Evolutionary conservation across 2,888 invertebrate species (phyloP), one percentile per base, ranked within the genome.

Genomic region (Tinea semifulvella): DNA sequence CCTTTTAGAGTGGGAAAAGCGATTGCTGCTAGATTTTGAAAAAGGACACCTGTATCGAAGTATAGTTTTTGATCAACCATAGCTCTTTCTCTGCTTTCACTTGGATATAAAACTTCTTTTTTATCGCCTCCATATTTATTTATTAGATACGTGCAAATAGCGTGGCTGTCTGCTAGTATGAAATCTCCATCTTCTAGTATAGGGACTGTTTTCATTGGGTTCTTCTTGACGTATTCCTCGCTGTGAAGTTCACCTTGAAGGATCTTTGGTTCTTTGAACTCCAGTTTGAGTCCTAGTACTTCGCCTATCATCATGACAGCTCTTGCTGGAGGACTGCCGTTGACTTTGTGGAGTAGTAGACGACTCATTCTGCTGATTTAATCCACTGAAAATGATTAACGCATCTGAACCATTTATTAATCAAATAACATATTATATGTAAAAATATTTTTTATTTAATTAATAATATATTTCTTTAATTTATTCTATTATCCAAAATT

Each of bases 181-280:
- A 61, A 64, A 17, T 61, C 60, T n/a, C 55, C 60, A 11, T 67
- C 66, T 61, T 65, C 65, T 4, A 67, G 45, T 4, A 65, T 25
- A 1, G 65, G 67, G 0, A 66, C 42, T 0, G 57, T 50, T 17
- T 63, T 64, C 6, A 57, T 42, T 1, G 65, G 65, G 31, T 66
- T 67, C 39, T 65, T 66, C 1, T 55, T 51, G 0, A 61, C 3
- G 43, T 50, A 66, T 20, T 62, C 65, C 4, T 64, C 61, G 5
- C 51, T 52, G 3, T 27, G 10, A 2, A 57, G 48, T 0, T 61
- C 61, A 17, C 54, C 53, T 0, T 43, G n/a, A 0, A 52, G 0
- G 1, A 60, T 25, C 39, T 57, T 57, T 1, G 61, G 48, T 18
- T 59, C 54, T 26, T 49, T 42, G 0, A 51, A 45, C 10, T 60